Conservation (phyloP, 30 jellyfish, hydroid and myxozoan genomes). For the Pseudorhiza aurosa region DNA sequence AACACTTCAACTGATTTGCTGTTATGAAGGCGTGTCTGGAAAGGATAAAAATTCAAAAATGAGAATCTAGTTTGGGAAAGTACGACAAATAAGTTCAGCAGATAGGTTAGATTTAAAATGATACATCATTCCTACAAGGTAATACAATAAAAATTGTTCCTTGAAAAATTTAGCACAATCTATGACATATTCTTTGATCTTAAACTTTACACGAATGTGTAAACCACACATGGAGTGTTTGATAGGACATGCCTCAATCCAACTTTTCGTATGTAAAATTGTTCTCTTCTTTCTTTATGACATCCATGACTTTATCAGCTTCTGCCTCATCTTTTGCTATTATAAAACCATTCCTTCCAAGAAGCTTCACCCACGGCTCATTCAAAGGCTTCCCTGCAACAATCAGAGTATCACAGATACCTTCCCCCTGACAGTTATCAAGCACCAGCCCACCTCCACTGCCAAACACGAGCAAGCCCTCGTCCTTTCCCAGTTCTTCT, state of each 20-base stretch:
- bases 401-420: conserved; percentile 39
- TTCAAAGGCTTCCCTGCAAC: conserved; percentile 50
- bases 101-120: too few relatives aligned
- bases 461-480: conserved; percentile 27
- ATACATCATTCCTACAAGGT: too few relatives aligned
- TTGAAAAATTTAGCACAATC: too few relatives aligned
- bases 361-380: conserved; percentile 61
- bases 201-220: too few relatives aligned
- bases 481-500: conserved; percentile 14
- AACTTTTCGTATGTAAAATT: conserved; percentile 18
- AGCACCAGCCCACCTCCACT: conserved; percentile 24
- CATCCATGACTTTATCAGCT: conserved; percentile 38
- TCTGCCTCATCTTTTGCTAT: conserved; percentile 52
- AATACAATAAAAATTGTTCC: too few relatives aligned
- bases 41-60: too few relatives aligned
- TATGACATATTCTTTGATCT: too few relatives aligned
- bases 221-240: too few relatives aligned
- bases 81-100: too few relatives aligned
- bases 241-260: neutral
- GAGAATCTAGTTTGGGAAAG: too few relatives aligned
- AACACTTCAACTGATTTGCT: too few relatives aligned
- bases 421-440: conserved; percentile 20
- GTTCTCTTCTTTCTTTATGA: conserved; percentile 9
- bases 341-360: conserved; percentile 54
- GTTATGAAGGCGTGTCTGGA: too few relatives aligned